These are phyloP conservation scores for Boloria selene DNA, from an alignment of 2,888 invertebrate species.

Conservation along the genomic window DNA sequence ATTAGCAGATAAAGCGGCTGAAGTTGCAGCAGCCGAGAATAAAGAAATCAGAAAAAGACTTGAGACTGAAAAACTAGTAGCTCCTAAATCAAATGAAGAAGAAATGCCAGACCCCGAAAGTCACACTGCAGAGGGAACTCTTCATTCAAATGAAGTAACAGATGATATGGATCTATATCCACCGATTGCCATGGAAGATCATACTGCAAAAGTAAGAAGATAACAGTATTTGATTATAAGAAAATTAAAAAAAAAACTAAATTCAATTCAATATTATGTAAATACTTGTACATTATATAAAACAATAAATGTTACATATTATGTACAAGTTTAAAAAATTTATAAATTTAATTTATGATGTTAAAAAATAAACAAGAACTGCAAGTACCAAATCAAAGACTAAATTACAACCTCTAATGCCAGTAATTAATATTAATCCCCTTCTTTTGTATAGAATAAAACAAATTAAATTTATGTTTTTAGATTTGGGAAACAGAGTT, in stretches of 20 bases:
- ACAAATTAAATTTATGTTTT: not conserved
- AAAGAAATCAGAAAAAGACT: constrained; percentile 66
- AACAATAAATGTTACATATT: too few relatives aligned
- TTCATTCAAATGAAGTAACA: constrained; percentile 56
- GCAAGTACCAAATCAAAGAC: too few relatives aligned
- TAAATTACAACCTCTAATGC: not conserved
- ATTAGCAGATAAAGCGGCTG: constrained; percentile 90
- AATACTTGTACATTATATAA: too few relatives aligned
- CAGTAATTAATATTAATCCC: not conserved
- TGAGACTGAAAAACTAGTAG: constrained; percentile 64
- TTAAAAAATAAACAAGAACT: too few relatives aligned
- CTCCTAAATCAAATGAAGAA: constrained; percentile 64
- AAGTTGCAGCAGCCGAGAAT: constrained; percentile 65
- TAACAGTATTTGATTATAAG: too few relatives aligned
- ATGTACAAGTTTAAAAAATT: too few relatives aligned
- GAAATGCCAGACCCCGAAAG: constrained; percentile 60
- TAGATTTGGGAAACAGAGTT: constrained; percentile 77
- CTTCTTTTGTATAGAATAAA: not conserved
- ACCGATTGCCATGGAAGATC: constrained; percentile 76
- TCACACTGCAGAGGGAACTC: constrained; percentile 57
- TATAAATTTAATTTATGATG: too few relatives aligned
- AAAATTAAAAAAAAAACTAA: too few relatives aligned
- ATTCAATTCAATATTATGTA: too few relatives aligned
- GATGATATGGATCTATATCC: constrained; percentile 60
- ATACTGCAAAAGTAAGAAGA: constrained; percentile 61